Evolutionary conservation across 2,888 invertebrate genomes (phyloP).

Genomic region (Hemicrepidius hirtus): DNA sequence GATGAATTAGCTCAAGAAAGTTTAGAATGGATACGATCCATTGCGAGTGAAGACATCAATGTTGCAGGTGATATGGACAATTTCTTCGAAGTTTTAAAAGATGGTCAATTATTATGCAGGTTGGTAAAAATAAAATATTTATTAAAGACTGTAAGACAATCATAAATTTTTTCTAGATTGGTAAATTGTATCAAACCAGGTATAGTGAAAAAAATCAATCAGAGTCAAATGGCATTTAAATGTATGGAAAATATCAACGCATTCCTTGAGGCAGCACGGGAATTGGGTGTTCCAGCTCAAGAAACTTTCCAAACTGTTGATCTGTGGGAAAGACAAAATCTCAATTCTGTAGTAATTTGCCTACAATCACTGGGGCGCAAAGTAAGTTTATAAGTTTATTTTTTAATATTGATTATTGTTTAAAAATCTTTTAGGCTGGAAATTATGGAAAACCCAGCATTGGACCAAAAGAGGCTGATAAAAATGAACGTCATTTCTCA

Average conservation of each 20-base stretch:
- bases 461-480: constrained; percentile 97
- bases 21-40: constrained; percentile 92
- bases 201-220: constrained; percentile 93
- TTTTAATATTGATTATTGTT: neutral
- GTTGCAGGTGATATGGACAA: constrained; percentile 94
- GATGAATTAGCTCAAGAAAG: constrained; percentile 94
- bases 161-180: constrained; percentile 76
- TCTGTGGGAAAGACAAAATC: constrained; percentile 96
- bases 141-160: too few relatives aligned
- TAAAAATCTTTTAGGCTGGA: constrained; percentile 80
- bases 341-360: constrained; percentile 96
- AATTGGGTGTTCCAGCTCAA: constrained; percentile 92
- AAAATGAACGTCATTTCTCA: constrained; percentile 94
- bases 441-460: constrained; percentile 90
- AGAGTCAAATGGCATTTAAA: constrained; percentile 91
- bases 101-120: constrained; percentile 95
- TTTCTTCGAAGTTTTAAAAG: constrained; percentile 92
- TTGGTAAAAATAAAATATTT: constrained; percentile 72
- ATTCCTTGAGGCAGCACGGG: constrained; percentile 89
- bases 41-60: constrained; percentile 90
- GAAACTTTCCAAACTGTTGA: constrained; percentile 99
- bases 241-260: constrained; percentile 99
- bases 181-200: constrained; percentile 91
- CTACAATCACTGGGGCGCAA: constrained; percentile 96
- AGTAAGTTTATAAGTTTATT: constrained; percentile 72